phyloP scores from a whole-genome alignment of 2,797 vertebrate genomes.

The Sebastes minor region DNA sequence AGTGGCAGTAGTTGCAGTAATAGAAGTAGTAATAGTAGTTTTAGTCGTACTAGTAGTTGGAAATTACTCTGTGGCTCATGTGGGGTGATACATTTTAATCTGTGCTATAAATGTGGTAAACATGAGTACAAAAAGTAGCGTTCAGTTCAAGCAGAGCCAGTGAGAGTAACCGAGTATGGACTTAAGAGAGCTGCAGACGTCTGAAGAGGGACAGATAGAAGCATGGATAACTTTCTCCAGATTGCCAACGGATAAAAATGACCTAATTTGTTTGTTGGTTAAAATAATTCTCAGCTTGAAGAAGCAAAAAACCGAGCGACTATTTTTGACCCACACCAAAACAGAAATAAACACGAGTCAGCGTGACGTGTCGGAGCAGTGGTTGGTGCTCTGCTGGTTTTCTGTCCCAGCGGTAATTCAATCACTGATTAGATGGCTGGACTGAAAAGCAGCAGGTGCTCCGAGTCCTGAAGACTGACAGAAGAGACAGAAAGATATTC shows the following conservation, averaged over 20 bases:
- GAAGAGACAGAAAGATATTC: slow-evolving; percentile 6
- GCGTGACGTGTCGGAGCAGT: slow-evolving; percentile 1
- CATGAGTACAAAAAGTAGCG: background rate
- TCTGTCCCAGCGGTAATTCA: slow-evolving; percentile 29
- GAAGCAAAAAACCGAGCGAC: slow-evolving; percentile 10
- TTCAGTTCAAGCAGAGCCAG: slow-evolving; percentile 6
- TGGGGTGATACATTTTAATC: background rate
- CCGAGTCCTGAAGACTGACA: slow-evolving; percentile 12
- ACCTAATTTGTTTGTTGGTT: slow-evolving; percentile 50
- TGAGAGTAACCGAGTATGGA: background rate
- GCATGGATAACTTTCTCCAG: slow-evolving; percentile 40
- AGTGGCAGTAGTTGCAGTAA: background rate
- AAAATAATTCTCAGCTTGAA: slow-evolving; percentile 16
- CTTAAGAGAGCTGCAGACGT: slow-evolving; percentile 18
- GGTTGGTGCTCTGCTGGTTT: slow-evolving; percentile 35
- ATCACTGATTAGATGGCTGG: slow-evolving; percentile 30
- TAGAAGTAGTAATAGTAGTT: background rate
- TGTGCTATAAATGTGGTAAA: background rate
- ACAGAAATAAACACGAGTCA: slow-evolving; percentile 26
- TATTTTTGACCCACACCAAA: slow-evolving; percentile 29
- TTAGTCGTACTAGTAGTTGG: background rate
- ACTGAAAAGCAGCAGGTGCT: slow-evolving; percentile 49
- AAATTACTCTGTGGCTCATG: background rate
- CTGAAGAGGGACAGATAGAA: slow-evolving; percentile 46
- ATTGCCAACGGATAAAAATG: slow-evolving; percentile 55